Percentiles rank a stretch among this genome's conserved stretches.
These are phyloP conservation scores for Carollia perspicillata DNA, from an alignment of 2,113 vertebrate genomes.

Conservation along the genomic window DNA sequence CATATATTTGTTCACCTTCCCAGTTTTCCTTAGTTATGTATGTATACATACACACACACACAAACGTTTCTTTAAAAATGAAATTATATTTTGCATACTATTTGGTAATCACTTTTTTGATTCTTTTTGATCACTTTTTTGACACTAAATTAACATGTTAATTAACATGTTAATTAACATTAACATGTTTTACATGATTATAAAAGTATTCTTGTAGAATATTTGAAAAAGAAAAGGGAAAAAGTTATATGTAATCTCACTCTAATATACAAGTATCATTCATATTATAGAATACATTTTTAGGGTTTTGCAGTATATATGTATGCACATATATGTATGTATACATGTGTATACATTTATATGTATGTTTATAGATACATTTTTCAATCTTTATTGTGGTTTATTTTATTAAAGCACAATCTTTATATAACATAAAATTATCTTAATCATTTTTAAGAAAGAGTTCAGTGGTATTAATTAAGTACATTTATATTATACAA, in stretches of 20 bases:
- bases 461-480: background rate
- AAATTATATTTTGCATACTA: background rate
- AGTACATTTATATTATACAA: background rate
- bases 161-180: too few relatives aligned
- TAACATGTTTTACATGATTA: background rate
- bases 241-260: background rate
- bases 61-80: background rate
- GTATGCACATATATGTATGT: background rate
- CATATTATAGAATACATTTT: background rate
- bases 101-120: background rate
- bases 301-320: background rate
- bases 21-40: background rate
- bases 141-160: too few relatives aligned
- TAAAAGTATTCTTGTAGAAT: background rate
- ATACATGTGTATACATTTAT: background rate
- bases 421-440: too few relatives aligned
- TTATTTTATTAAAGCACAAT: too few relatives aligned
- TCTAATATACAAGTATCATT: background rate
- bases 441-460: background rate
- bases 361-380: background rate
- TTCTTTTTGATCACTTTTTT: too few relatives aligned
- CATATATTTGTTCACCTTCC: background rate
- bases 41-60: background rate
- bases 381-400: background rate
- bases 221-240: background rate